phyloP scores from a whole-genome alignment of 1,140 invertebrate species.

The Penaeus vannamei region DNA sequence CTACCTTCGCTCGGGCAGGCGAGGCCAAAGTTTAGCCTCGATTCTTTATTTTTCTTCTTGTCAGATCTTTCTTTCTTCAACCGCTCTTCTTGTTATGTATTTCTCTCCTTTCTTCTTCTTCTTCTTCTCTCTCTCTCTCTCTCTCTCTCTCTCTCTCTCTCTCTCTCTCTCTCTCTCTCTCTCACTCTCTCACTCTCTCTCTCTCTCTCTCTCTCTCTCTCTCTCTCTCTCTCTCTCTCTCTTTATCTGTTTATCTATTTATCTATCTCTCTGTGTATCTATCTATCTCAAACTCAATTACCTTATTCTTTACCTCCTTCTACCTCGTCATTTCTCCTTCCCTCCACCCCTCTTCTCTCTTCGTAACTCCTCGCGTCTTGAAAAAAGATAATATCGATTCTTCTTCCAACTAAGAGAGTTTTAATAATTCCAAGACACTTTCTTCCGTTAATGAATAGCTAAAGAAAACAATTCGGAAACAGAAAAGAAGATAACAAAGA shows the following conservation, averaged over 20 bases:
- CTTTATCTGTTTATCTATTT: too few species aligned
- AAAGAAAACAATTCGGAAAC: too few species aligned
- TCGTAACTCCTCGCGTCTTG: not conserved
- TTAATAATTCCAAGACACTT: too few species aligned
- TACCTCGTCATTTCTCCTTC: not conserved
- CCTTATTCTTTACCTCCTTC: too few species aligned
- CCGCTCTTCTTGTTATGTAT: not conserved
- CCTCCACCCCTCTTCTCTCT: not conserved
- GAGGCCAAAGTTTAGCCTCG: too few species aligned
- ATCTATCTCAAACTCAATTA: not conserved
- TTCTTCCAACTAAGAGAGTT: too few species aligned
- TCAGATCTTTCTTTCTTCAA: conserved; percentile 1
- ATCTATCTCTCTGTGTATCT: too few species aligned
- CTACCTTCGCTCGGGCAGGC: too few species aligned
- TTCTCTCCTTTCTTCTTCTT: not conserved
- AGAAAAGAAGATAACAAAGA: too few species aligned
- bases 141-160: not conserved
- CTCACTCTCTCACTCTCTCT: not conserved
- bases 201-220: not conserved
- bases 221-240: not conserved
- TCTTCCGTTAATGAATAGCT: too few species aligned
- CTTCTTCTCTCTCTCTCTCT: not conserved
- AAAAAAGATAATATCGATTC: too few species aligned
- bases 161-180: not conserved
- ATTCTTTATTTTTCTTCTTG: too few species aligned